Percentiles rank a stretch among this genome's conserved stretches.
Conservation (phyloP, 1,140 invertebrate genomes). For the Bactericera cockerelli region DNA sequence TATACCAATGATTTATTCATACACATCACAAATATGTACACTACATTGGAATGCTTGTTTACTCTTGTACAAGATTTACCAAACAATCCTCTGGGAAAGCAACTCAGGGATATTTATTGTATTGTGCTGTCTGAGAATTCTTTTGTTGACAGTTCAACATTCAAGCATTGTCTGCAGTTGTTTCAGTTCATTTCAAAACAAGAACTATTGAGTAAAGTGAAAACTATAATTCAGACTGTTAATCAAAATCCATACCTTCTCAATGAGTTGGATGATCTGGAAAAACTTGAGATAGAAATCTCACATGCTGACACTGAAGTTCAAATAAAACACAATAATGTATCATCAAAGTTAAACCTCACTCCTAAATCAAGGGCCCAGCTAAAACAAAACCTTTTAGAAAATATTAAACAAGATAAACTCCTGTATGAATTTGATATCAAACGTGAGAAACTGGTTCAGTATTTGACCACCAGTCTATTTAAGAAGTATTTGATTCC, state of each 20-base stretch:
- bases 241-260: background rate
- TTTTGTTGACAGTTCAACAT: slow-evolving; percentile 37
- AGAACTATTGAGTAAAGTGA: slow-evolving; percentile 35
- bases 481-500: slow-evolving; percentile 32
- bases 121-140: background rate
- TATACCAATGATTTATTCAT: slow-evolving; percentile 38
- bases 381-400: background rate
- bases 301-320: slow-evolving; percentile 3
- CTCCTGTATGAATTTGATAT: slow-evolving; percentile 38
- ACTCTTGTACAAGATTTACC: slow-evolving; percentile 43
- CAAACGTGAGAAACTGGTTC: slow-evolving; percentile 29
- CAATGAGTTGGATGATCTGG: slow-evolving; percentile 4
- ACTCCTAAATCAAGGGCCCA: background rate
- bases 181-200: slow-evolving; percentile 49
- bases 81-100: slow-evolving; percentile 46
- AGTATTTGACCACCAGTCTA: slow-evolving; percentile 29
- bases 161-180: slow-evolving; percentile 47
- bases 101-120: slow-evolving; percentile 31
- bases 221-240: slow-evolving; percentile 13
- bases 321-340: background rate
- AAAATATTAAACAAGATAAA: slow-evolving; percentile 26
- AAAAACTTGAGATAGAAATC: background rate
- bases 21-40: slow-evolving; percentile 46
- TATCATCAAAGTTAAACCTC: background rate
- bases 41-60: slow-evolving; percentile 43